Evolutionary conservation across 2,113 vertebrate species (phyloP), one percentile per base, ranked within the genome.

Genomic region (Mandrillus leucophaeus): DNA sequence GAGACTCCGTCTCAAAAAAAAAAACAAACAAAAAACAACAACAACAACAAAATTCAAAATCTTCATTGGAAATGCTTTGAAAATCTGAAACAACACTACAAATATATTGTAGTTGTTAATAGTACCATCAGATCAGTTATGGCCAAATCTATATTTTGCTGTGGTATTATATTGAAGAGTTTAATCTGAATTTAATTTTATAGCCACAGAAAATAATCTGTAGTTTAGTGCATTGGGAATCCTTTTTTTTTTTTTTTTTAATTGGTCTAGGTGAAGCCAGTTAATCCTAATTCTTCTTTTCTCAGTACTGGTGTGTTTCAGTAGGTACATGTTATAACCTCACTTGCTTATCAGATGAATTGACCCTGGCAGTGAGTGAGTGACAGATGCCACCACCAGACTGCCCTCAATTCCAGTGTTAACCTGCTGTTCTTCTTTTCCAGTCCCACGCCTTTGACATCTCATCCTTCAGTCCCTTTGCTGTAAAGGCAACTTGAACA

Each of bases 341-440:
- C 32, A 84, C 45, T 88, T 96, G 48, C 43, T 68, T 86, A 73
- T 38, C 81, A 80, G 11, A 75, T 94, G 73, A 61, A 30, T 88
- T 88, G 81, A 64, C 59, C 18, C 93, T 84, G 48, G 75, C 30
- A 73, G 40, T 83, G 59, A 92, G 23, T 84, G 16, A 70, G n/a
- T 96, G 82, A 72, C 87, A 92, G 79, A 61, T 70, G 64, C 75
- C 75, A 45, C 20, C 1, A 4, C 17, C 78, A 81, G 43, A 59
- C 40, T 43, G 70, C 66, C 89, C 48, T 93, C 76, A 80, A 1
- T 76, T 35, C 57, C 64, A 50, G 59, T 91, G 82, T 87, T 83
- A 95, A 92, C 66, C 14, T 86, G 73, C 79, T 96, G 75, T 96
- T 88, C 66, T 92, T 68, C 78, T 96, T 78, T 96, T 90, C 90